phyloP scores from a whole-genome alignment of 2,113 vertebrate species.

The Chascanopsetta lugubris region DNA sequence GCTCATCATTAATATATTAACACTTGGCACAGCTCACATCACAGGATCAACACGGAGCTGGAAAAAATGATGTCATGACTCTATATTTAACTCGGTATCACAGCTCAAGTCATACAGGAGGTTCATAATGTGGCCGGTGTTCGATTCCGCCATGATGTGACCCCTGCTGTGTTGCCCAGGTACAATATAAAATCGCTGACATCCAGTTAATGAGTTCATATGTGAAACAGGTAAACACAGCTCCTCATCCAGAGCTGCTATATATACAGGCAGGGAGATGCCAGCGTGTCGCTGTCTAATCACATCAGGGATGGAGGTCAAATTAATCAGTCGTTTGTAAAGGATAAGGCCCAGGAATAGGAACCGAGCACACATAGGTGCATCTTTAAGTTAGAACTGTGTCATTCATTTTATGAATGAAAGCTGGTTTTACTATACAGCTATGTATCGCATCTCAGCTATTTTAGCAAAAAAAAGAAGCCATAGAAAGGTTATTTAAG shows the following conservation, averaged over 20 bases:
- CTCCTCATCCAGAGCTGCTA: conserved; percentile 32
- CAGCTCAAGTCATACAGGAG: background rate
- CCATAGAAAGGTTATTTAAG: background rate
- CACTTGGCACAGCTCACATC: conserved; percentile 1
- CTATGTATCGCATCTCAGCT: background rate
- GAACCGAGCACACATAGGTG: background rate
- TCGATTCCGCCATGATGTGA: background rate
- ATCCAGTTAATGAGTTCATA: conserved; percentile 46
- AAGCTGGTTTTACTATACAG: too few species aligned
- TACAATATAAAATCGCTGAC: conserved; percentile 10
- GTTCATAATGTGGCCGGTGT: too few species aligned
- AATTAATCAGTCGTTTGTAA: conserved; percentile 31
- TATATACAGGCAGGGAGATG: conserved; percentile 39
- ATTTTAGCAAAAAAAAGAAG: background rate
- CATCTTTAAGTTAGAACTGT: background rate
- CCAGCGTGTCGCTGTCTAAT: conserved; percentile 23
- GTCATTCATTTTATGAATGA: background rate
- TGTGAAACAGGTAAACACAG: conserved; percentile 41
- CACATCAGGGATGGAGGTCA: conserved; percentile 21
- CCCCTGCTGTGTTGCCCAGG: background rate
- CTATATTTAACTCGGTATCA: conserved; percentile 9
- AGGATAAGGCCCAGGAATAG: background rate
- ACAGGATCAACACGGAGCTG: conserved; percentile 2
- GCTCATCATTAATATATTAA: background rate
- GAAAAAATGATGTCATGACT: background rate